Evolutionary conservation across 2,888 invertebrate genomes (phyloP), one percentile per base, ranked within the genome.

Genomic region (Rapana venosa): DNA sequence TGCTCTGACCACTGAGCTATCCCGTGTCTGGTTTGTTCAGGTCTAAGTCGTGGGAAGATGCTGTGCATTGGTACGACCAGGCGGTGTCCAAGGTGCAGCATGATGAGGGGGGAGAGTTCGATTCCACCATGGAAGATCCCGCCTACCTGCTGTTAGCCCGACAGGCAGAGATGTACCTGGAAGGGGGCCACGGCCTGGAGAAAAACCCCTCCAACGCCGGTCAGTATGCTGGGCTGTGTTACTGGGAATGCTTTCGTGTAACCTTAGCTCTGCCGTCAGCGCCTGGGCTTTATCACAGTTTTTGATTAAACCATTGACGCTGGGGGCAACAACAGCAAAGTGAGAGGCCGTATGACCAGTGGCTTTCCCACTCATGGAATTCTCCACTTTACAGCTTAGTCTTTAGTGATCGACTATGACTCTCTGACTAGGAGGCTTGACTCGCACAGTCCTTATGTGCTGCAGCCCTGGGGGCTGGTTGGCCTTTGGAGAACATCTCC

Each of bases 131-230:
- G 95, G 95, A 96, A 91, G 96, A 96, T 92, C 96, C 97, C 15
- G 92, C 93, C 20, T 96, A 97, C 92, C 93, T 94, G 90, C 95
- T 97, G 30, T 92, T 96, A 91, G 96, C 97, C 56, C 95, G 96
- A 89, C 96, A 96, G 94, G 97, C 97, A 0, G 96, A 96, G 89
- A 95, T 97, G 94, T 96, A 96, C 91, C 93, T 93, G 79, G 91
- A 94, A 36, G 97, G 97, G 4, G 97, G 96, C 4, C 95, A 95
- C 92, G 96, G 96, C 1, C 94, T 97, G 84, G 94, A 95, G 20
- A 96, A 95, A 90, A 96, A 97, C 93, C 96, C 96, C 17, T 94
- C 95, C 84, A 95, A 95, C 94, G 96, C 97, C 85, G 97, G 96
- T 96, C 91, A 90, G 91, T 47, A 17, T 26, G 35, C n/a, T 26